Evolutionary conservation across 2,888 invertebrate species (phyloP), one percentile per base, ranked within the genome.

Genomic region (Agrypnus murinus): DNA sequence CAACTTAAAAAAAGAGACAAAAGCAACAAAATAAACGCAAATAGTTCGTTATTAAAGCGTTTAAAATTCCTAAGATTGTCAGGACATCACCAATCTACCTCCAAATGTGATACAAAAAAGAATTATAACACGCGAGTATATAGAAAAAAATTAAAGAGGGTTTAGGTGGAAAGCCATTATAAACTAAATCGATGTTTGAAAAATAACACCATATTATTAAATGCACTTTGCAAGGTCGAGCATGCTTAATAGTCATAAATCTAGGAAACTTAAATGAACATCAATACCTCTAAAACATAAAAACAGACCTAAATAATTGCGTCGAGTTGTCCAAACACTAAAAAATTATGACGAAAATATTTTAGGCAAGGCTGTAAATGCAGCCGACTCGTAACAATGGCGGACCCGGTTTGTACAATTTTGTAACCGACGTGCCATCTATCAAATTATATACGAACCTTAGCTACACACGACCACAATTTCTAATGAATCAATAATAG

Each of bases 371-470:
- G 83, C 83, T 81, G 81, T 81, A 81, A 81, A 80, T 81, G 74
- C 78, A 81, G 83, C 83, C 83, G 81, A 84, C 83, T 83, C 79
- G 81, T 79, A 84, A 84, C 84, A 85, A 85, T 85, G 85, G 85
- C 85, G 85, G 84, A 84, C 84, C 84, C 83, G 84, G 84, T 83
- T 83, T 80, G 78, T 79, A 80, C 80, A 82, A 82, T 81, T 82
- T 81, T 82, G 78, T 74, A 73, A 77, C 75, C 55, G 73, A 66
- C 65, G 75, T 81, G 84, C 83, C 84, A 85, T 84, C 85, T 84
- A 77, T 78, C 77, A 75, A 36, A 14, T 9, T 19, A 55, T 12
- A 14, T 19, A 9, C 10, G 55, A 14, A 34, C 12, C 55, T 50
- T 31, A 19, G 19, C 32, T 36, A 3, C 36, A 36, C 14, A 38